Base-by-base conservation (phyloP, 2,113 vertebrate genomes). In the Pseudolaguvia tuberculata region DNA sequence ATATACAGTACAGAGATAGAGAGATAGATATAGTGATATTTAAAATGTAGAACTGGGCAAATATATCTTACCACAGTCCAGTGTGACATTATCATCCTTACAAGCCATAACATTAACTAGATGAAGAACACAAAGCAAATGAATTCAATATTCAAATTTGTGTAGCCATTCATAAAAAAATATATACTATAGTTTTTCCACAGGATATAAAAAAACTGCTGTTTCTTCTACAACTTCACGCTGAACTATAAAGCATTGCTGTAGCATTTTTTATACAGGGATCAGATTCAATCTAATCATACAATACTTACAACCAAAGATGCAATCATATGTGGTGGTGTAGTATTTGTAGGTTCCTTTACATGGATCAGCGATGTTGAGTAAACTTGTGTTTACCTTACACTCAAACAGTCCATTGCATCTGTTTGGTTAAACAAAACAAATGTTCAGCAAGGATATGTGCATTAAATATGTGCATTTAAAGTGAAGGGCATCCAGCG, bases 11-110 rank as follows among this genome's bases (percentile, higher is more conserved):
- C n/a, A n/a, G n/a, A n/a, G n/a, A n/a, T n/a, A n/a, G n/a, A n/a
- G n/a, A n/a, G n/a, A n/a, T n/a, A n/a, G n/a, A n/a, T n/a, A n/a
- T n/a, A n/a, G n/a, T n/a, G n/a, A n/a, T n/a, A 50, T 66, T 2
- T 48, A 56, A 56, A 27, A 21, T 10, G 15, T 6, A 2, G 0
- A 68, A 51, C 4, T 7, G 1, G 61, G 51, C 18, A 61, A 48
- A 14, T 1, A 57, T 20, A 3, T 4, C 71, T 66, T 25, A 79
- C 78, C 78, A 65, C 78, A 79, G 27, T 70, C 23, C 42, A 79
- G 53, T 3, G n/a, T 57, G 53, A 17, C 9, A 51, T 50, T 70
- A 21, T 27, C 25, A 9, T 23, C 4, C 7, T 70, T 35, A 70
- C 78, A 79, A 18, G 29, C 5, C 57, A 65, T 56, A 48, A 14